These are phyloP conservation scores for Hormiphora californensis DNA, from an alignment of 37 sponge, comb jelly and placozoan species.

Conservation along the genomic window DNA sequence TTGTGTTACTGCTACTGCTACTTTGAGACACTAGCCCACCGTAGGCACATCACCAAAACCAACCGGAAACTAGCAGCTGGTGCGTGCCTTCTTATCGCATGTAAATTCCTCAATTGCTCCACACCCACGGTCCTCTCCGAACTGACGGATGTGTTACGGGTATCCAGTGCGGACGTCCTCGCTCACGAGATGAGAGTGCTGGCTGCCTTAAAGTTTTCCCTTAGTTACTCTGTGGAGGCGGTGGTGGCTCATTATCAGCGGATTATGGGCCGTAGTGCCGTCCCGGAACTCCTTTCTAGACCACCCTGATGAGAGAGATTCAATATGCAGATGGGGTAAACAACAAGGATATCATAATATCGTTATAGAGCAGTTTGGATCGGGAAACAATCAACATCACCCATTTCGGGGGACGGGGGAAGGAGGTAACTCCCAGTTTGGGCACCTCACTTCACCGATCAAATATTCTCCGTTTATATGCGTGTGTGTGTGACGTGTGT, in stretches of 20 bases:
- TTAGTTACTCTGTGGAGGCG: not conserved
- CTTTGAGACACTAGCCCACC: constrained; percentile 15
- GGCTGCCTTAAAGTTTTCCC: constrained; percentile 41
- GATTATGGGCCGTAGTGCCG: too few relatives aligned
- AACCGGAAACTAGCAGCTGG: constrained; percentile 53
- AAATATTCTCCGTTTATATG: too few relatives aligned
- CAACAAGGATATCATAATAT: too few relatives aligned
- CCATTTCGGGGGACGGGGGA: too few relatives aligned
- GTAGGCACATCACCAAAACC: constrained; percentile 12
- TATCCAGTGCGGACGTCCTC: not conserved
- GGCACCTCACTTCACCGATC: too few relatives aligned
- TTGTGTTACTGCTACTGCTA: constrained; percentile 42
- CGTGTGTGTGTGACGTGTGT: too few relatives aligned
- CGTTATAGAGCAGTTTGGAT: too few relatives aligned
- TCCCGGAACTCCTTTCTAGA: too few relatives aligned
- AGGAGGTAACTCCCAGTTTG: too few relatives aligned
- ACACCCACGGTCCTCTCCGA: not conserved
- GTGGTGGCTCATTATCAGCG: not conserved
- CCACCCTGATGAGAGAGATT: too few relatives aligned
- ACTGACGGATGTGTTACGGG: constrained; percentile 20
- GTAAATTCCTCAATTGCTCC: constrained; percentile 20
- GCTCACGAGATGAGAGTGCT: constrained; percentile 21
- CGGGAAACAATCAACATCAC: too few relatives aligned
- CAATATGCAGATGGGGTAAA: too few relatives aligned
- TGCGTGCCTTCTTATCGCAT: constrained; percentile 12